A percentile compares a stretch with the other conserved stretches of the same genome.
Conservation (phyloP, 1,140 invertebrate genomes). For the Euura saliciscinereae region DNA sequence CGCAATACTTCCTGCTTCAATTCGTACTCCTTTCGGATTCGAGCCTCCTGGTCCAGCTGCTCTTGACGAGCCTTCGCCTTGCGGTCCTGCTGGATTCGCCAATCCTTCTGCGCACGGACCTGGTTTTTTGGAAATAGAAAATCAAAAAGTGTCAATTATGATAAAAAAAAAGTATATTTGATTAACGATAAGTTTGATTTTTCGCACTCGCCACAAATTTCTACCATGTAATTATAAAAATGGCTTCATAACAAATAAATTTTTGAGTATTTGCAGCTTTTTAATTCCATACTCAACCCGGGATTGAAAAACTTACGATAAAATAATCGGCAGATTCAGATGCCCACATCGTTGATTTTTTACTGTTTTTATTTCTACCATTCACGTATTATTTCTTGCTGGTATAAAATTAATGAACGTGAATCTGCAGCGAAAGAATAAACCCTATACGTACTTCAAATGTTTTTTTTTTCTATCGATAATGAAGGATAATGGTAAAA, state of each 20-base stretch:
- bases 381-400: slow-evolving; percentile 13
- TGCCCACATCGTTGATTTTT: too few relatives aligned
- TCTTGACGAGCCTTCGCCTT: slow-evolving; percentile 57
- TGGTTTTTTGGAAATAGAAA: slow-evolving; percentile 18
- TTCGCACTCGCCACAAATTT: too few relatives aligned
- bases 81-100: slow-evolving; percentile 59
- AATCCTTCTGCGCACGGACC: slow-evolving; percentile 59
- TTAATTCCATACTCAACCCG: too few relatives aligned
- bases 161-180: too few relatives aligned
- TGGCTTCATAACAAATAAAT: too few relatives aligned
- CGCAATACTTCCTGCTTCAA: slow-evolving; percentile 43
- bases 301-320: slow-evolving; percentile 10
- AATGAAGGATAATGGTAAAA: slow-evolving; percentile 4
- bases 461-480: neutral
- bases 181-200: too few relatives aligned
- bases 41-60: slow-evolving; percentile 61
- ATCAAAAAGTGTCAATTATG: neutral
- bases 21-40: slow-evolving; percentile 57
- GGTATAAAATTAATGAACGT: neutral
- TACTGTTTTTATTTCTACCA: neutral
- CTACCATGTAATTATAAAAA: too few relatives aligned
- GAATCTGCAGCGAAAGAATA: neutral
- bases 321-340: slow-evolving; percentile 19
- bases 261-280: too few relatives aligned
- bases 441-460: neutral